phyloP scores from a whole-genome alignment of 2,797 vertebrate genomes.

The Sebastes trivittatus region DNA sequence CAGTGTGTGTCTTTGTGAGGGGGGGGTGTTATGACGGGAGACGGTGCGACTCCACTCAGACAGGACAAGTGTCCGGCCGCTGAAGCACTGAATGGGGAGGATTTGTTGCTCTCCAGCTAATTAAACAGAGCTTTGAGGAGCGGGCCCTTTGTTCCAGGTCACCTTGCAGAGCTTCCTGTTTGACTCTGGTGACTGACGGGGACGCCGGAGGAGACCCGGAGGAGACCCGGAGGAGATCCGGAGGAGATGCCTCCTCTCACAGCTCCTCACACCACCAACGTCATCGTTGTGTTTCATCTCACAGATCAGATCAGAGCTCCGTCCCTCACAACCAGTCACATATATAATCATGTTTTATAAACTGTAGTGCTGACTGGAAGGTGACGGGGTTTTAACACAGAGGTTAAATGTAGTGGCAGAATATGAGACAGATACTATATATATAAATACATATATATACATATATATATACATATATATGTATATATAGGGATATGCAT shows the following conservation, averaged over 20 bases:
- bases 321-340: neutral
- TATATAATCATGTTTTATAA: neutral
- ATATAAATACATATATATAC: too few species aligned
- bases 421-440: neutral
- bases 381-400: too few species aligned
- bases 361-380: neutral
- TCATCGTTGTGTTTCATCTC: neutral
- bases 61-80: slow-evolving; percentile 71
- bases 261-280: too few species aligned
- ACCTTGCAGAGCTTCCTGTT: slow-evolving; percentile 68
- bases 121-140: slow-evolving; percentile 79
- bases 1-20: slow-evolving; percentile 73
- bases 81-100: slow-evolving; percentile 68
- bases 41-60: slow-evolving; percentile 72
- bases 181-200: slow-evolving; percentile 51
- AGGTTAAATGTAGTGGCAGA: neutral
- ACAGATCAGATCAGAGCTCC: too few species aligned
- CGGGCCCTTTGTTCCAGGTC: slow-evolving; percentile 69
- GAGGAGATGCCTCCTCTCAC: too few species aligned
- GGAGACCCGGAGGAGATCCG: too few species aligned
- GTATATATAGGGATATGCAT: too few species aligned
- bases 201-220: too few species aligned
- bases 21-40: slow-evolving; percentile 69
- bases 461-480: too few species aligned
- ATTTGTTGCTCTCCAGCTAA: slow-evolving; percentile 82